These are phyloP conservation scores for Drosophila neocordata DNA, from an alignment of 1,140 invertebrate genomes.

Conservation along the genomic window DNA sequence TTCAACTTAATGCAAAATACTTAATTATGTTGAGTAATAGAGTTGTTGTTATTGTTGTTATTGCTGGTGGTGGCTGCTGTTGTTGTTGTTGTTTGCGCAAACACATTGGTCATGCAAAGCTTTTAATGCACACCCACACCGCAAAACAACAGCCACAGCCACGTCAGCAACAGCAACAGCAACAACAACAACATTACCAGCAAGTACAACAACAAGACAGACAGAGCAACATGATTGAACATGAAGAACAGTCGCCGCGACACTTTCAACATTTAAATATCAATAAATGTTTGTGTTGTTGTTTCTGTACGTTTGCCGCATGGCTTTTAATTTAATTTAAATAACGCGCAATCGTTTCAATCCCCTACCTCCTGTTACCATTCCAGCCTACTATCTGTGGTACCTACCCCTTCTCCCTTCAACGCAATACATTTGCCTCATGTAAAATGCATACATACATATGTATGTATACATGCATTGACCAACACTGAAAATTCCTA, in stretches of 20 bases:
- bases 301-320: conserved; percentile 60
- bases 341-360: conserved; percentile 49
- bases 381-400: conserved; percentile 12
- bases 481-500: conserved; percentile 49
- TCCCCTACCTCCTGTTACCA: not conserved
- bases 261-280: conserved; percentile 70
- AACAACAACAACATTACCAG: conserved; percentile 19
- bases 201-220: conserved; percentile 21
- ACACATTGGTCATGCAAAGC: conserved; percentile 77
- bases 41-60: conserved; percentile 61
- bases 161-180: conserved; percentile 19
- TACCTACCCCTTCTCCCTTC: too few species aligned
- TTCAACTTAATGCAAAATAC: conserved; percentile 76
- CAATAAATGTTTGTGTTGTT: conserved; percentile 72
- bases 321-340: conserved; percentile 79
- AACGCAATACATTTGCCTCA: too few species aligned
- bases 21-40: conserved; percentile 81
- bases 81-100: conserved; percentile 59
- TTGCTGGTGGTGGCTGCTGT: conserved; percentile 11
- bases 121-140: conserved; percentile 72
- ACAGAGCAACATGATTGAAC: conserved; percentile 13
- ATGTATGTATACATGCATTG: conserved; percentile 2
- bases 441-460: conserved; percentile 45
- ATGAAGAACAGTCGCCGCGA: conserved; percentile 20
- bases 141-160: conserved; percentile 46